Evolutionary conservation across 2,888 invertebrate genomes (phyloP).

Genomic region (Nephrotoma guestfalica): DNA sequence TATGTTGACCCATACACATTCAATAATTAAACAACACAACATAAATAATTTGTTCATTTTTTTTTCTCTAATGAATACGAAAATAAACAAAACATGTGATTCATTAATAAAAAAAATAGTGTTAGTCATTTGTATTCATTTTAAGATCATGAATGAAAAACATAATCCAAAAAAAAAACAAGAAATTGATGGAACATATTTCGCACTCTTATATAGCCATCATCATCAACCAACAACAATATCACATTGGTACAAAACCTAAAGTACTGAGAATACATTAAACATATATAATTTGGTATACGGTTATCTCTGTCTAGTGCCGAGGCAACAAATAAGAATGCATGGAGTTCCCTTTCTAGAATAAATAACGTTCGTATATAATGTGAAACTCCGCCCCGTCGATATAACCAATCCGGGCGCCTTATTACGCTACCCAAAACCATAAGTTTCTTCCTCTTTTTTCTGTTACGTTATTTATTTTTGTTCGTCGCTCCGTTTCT

Average conservation of each 20-base stretch:
- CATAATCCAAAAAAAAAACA: not conserved
- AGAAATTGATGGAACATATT: not conserved
- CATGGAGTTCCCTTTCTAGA: not conserved
- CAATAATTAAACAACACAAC: not conserved
- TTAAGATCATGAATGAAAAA: constrained; percentile 3
- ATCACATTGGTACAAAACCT: not conserved
- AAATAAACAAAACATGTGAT: constrained; percentile 1
- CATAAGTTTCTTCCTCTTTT: not conserved
- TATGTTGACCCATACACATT: not conserved
- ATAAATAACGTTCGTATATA: not conserved
- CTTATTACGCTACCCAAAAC: not conserved
- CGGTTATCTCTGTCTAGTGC: not conserved
- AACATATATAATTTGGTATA: not conserved
- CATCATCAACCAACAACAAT: not conserved
- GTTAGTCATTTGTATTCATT: not conserved
- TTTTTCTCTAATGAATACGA: not conserved
- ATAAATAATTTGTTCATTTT: not conserved
- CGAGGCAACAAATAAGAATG: not conserved
- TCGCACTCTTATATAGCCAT: not conserved
- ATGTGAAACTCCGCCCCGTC: not conserved
- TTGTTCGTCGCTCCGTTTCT: not conserved
- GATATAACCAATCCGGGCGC: not conserved
- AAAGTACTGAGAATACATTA: not conserved
- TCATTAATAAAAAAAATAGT: constrained; percentile 2
- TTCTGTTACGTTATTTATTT: not conserved